Evolutionary conservation across 2,888 invertebrate species (phyloP).

Genomic region (Cecidostiba fungosa): DNA sequence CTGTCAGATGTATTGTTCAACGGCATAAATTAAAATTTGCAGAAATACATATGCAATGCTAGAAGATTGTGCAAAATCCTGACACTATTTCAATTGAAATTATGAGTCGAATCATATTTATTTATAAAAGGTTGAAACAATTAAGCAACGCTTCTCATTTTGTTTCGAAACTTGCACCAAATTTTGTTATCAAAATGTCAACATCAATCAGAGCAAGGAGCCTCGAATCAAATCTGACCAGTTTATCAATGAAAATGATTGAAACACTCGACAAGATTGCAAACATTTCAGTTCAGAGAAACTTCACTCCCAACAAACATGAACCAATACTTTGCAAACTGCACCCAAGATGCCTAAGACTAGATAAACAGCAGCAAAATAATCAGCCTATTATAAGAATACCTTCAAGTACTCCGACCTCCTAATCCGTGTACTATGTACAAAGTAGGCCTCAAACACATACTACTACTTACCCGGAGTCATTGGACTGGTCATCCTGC

Average conservation of each 20-base stretch:
- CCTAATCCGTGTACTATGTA: neutral
- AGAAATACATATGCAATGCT: neutral
- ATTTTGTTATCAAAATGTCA: neutral
- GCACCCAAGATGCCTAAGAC: neutral
- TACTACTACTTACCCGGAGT: slow-evolving; percentile 56
- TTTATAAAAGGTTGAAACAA: neutral
- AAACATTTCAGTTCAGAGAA: neutral
- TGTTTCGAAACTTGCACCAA: neutral
- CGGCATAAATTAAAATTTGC: too few relatives aligned
- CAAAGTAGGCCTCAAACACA: neutral
- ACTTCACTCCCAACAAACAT: neutral
- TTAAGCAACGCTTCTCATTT: neutral
- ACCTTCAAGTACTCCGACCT: neutral
- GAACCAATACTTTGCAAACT: neutral
- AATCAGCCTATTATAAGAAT: slow-evolving; percentile 7
- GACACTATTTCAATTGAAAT: neutral
- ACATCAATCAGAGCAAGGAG: neutral
- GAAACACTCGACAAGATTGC: neutral
- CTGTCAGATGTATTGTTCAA: too few relatives aligned
- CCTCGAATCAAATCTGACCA: neutral
- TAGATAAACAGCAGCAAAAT: neutral
- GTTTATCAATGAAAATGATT: neutral
- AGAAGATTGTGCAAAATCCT: neutral
- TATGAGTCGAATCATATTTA: neutral
- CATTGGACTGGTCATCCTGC: slow-evolving; percentile 62